Evolutionary conservation across 1,140 invertebrate species (phyloP), one percentile per base, ranked within the genome.

Genomic region (Tetramorium alpestre): DNA sequence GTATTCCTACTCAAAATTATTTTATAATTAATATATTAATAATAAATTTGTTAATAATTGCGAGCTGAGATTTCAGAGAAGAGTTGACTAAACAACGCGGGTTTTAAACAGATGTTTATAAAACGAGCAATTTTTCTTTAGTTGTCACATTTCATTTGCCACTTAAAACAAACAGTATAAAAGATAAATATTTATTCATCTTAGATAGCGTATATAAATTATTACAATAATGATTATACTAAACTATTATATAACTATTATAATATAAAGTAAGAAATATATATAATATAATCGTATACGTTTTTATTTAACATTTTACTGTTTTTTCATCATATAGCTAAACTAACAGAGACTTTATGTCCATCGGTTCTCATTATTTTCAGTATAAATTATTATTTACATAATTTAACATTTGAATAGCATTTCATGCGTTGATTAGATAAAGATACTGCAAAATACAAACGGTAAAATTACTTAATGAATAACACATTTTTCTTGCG

Each of bases 11-110:
- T 51, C 41, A 25, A 16, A 2, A 41, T 11, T n/a, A 7, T 2
- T 80, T 51, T 22, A 33, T 64, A 47, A 47, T 47, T 47, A 47
- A 33, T n/a, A 3, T 11, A 64, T 47, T 62, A 78, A 76, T 65
- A 51, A 60, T 25, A 64, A 67, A 41, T 67, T 41, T 65, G 1
- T 65, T 38, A 65, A 65, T 38, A 65, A 10, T 28, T 25, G 10
- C 4, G 6, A 11, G 18, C n/a, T 51, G 6, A 22, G n/a, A 44
- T 1, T 44, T 44, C 41, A 44, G 41, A 44, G 41, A 44, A 33
- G 7, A 44, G 13, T 51, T 64, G 16, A 64, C 16, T 22, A 22
- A 22, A 33, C 6, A 54, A 56, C 6, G n/a, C 28, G 6, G 38
- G 0, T n/a, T 33, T 73, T 33, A 2, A 75, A 54, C 5, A 72